Evolutionary conservation across 92 coral and sea anemone genomes (phyloP).

Genomic region (Zoanthus sansibaricus): DNA sequence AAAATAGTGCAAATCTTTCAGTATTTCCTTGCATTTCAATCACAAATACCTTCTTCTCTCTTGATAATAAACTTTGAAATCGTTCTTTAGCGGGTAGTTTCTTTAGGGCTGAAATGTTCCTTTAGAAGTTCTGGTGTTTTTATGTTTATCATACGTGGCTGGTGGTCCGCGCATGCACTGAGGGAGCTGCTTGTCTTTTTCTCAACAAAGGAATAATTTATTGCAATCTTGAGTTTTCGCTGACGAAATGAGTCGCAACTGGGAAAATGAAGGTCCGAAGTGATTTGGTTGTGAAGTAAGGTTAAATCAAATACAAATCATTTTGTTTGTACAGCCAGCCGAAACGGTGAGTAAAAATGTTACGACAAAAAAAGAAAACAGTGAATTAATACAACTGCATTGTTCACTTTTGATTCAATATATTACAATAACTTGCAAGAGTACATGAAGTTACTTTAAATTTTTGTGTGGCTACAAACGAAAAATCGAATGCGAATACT

Average conservation of each 20-base stretch:
- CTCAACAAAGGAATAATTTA: slow-evolving; percentile 82
- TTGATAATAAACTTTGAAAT: background rate
- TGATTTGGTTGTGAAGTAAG: slow-evolving; percentile 50
- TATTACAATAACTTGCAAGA: slow-evolving; percentile 1
- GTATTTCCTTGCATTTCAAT: background rate
- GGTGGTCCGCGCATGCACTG: slow-evolving; percentile 75
- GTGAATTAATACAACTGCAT: background rate
- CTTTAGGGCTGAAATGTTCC: background rate
- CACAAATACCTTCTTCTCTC: background rate
- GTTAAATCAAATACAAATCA: background rate
- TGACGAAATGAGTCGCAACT: slow-evolving; percentile 60
- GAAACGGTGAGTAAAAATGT: slow-evolving; percentile 46
- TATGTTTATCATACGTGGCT: slow-evolving; percentile 91
- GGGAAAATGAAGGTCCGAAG: slow-evolving; percentile 62
- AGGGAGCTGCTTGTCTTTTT: slow-evolving; percentile 50
- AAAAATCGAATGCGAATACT: background rate
- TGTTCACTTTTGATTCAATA: slow-evolving; percentile 22
- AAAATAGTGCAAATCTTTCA: background rate
- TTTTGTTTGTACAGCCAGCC: slow-evolving; percentile 32
- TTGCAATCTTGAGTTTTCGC: slow-evolving; percentile 54
- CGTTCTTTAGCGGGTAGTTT: slow-evolving; percentile 23
- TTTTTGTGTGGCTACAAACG: background rate
- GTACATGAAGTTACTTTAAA: background rate
- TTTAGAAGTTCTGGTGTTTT: slow-evolving; percentile 58
- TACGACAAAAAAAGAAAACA: background rate